These are phyloP conservation scores for Chloropsis hardwickii DNA, from an alignment of 2,113 vertebrate genomes.

Conservation along the genomic window DNA sequence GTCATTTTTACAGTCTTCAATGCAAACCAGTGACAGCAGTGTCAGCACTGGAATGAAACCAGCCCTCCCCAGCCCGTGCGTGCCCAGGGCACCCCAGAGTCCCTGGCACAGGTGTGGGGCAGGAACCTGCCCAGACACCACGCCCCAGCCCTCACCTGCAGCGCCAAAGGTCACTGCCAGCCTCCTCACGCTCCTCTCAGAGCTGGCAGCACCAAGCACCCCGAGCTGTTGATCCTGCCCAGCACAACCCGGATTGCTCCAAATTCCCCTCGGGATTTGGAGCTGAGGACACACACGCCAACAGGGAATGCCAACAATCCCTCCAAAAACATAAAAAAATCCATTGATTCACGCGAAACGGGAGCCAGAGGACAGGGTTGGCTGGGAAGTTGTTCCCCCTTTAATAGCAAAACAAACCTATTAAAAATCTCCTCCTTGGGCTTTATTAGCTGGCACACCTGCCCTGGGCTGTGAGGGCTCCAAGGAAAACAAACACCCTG, in stretches of 20 bases:
- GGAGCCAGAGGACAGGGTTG: accelerated
- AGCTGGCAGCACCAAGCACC: not conserved
- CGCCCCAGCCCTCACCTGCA: not conserved
- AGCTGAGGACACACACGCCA: not conserved
- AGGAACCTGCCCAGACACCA: not conserved
- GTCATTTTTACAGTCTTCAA: not conserved
- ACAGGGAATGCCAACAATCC: not conserved
- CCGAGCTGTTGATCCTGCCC: not conserved
- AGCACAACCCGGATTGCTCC: not conserved
- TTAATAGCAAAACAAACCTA: not conserved
- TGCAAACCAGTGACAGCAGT: not conserved
- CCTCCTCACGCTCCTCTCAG: not conserved
- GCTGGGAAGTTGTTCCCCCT: not conserved
- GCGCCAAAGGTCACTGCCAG: conserved; percentile 63
- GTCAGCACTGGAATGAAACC: not conserved
- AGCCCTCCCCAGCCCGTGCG: not conserved
- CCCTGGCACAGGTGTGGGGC: not conserved
- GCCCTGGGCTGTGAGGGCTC: not conserved
- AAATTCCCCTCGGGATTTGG: conserved; percentile 16
- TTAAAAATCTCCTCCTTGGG: not conserved
- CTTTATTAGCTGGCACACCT: not conserved
- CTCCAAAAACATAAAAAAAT: not conserved
- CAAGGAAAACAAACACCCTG: not conserved
- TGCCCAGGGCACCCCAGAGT: not conserved
- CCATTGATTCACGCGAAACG: accelerated